Conservation (phyloP, 2,113 vertebrate genomes). For the Morone chrysops region DNA sequence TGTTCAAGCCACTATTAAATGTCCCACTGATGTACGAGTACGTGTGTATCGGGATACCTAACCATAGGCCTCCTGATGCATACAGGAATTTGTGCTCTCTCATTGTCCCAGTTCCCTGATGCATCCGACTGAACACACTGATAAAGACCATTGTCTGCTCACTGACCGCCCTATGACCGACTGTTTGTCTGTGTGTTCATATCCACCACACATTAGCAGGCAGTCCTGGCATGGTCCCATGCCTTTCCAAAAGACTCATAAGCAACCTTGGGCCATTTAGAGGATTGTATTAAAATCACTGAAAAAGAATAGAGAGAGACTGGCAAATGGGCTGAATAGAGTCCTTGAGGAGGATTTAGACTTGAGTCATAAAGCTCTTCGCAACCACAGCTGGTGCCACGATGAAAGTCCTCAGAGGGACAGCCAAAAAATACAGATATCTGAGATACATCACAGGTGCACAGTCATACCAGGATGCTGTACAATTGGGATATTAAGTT, state of each 20-base stretch:
- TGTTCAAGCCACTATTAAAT: background rate
- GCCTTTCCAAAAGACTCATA: background rate
- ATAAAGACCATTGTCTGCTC: slow-evolving; percentile 53
- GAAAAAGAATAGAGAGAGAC: background rate
- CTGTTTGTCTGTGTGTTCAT: slow-evolving; percentile 16
- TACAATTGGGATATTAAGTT: background rate
- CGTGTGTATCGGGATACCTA: slow-evolving; percentile 4
- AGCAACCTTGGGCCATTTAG: background rate
- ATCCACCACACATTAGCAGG: background rate
- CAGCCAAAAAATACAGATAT: background rate
- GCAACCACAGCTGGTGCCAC: slow-evolving; percentile 15
- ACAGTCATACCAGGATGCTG: background rate
- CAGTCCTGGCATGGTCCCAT: background rate
- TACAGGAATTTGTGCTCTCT: slow-evolving; percentile 8
- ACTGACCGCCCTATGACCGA: slow-evolving; percentile 48
- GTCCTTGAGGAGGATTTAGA: slow-evolving; percentile 16
- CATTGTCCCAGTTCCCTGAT: slow-evolving; percentile 44
- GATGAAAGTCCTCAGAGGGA: background rate
- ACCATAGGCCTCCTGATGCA: slow-evolving; percentile 31
- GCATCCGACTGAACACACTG: slow-evolving; percentile 48
- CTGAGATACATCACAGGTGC: background rate
- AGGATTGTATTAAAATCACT: slow-evolving; percentile 2
- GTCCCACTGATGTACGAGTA: too few species aligned
- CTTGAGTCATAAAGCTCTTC: slow-evolving; percentile 30
- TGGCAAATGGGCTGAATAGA: background rate